phyloP scores from a whole-genome alignment of 2,113 vertebrate genomes.

The Artemisiospiza belli region DNA sequence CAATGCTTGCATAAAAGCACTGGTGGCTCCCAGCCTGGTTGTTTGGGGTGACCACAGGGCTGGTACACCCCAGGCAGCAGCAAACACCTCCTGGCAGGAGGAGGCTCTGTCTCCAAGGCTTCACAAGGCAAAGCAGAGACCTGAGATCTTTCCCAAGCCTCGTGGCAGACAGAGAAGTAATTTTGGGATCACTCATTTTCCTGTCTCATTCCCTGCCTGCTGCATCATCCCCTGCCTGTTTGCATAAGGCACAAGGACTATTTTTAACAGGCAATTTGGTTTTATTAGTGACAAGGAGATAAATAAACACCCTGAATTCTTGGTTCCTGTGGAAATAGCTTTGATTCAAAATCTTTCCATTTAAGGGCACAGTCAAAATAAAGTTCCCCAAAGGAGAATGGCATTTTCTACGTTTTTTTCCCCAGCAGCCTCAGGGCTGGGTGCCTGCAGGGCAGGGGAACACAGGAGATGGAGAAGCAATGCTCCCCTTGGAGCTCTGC shows the following conservation, averaged over 20 bases:
- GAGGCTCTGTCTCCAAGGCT: background rate
- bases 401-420: background rate
- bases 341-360: background rate
- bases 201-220: background rate
- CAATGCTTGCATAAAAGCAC: background rate
- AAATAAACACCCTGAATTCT: constrained; percentile 1
- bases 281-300: constrained; percentile 16
- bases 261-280: constrained; percentile 25
- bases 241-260: background rate
- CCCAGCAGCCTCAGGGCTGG: background rate
- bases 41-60: background rate
- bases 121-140: rapidly evolving
- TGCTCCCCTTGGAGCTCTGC: background rate
- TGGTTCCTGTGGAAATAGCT: background rate
- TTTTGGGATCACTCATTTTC: background rate
- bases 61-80: rapidly evolving
- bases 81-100: background rate
- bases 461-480: background rate
- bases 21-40: background rate
- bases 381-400: background rate
- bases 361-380: background rate
- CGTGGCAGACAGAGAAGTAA: background rate
- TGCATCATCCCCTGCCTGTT: background rate
- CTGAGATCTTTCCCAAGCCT: background rate
- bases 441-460: background rate